Conservation (phyloP, 2,113 vertebrate genomes). For the Anguilla rostrata region DNA sequence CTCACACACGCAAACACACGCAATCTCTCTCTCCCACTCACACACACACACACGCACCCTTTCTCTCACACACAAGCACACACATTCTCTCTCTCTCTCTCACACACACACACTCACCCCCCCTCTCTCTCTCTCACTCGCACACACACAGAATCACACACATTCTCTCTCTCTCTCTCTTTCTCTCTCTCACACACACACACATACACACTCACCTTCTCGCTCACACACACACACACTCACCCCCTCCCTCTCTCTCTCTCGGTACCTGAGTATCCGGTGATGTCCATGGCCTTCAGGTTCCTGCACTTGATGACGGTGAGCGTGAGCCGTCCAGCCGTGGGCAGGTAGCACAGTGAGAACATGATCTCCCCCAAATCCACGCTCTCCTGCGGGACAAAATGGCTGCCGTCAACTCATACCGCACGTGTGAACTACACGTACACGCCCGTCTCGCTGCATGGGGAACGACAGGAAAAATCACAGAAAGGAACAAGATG, state of each 20-base stretch:
- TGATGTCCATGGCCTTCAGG: slow-evolving; percentile 99
- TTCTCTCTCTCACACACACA: too few relatives aligned
- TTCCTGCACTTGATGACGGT: slow-evolving; percentile 98
- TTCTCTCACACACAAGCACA: too few relatives aligned
- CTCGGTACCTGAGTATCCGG: slow-evolving; percentile 83
- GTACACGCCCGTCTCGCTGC: neutral
- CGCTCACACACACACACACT: too few relatives aligned
- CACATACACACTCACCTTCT: neutral
- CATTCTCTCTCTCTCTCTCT: too few relatives aligned
- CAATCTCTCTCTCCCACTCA: too few relatives aligned
- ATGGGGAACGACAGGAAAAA: neutral
- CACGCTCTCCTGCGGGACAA: slow-evolving; percentile 85
- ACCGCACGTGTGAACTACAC: neutral
- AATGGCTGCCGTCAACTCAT: slow-evolving; percentile 8
- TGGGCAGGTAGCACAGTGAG: slow-evolving; percentile 97
- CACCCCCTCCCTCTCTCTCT: too few relatives aligned
- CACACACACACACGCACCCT: too few relatives aligned
- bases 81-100: neutral
- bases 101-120: neutral
- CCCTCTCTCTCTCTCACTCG: neutral
- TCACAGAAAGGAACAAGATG: too few relatives aligned
- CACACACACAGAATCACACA: too few relatives aligned
- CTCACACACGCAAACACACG: too few relatives aligned
- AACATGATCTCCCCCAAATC: slow-evolving; percentile 98
- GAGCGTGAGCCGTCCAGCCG: slow-evolving; percentile 94